Evolutionary conservation across 2,113 vertebrate species (phyloP), one percentile per base, ranked within the genome.

Genomic region (Perognathus longimembris): DNA sequence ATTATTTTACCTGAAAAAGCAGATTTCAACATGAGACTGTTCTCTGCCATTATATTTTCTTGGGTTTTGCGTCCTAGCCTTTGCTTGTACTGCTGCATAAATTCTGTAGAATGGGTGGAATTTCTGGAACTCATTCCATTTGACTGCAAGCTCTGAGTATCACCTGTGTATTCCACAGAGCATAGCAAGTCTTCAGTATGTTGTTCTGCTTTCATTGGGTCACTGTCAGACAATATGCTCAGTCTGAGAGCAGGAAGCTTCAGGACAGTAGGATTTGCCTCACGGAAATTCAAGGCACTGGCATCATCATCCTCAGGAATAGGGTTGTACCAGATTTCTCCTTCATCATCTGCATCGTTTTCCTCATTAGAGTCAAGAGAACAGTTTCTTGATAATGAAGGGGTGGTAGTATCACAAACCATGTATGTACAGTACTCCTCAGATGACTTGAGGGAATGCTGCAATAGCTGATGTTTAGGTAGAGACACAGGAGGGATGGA

Each of bases 321-420:
- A 0, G 99, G 99, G 93, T 99, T 99, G 98, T 99, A 99, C 99
- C 99, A 99, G 97, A 99, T 99, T 97, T 99, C 99, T 71, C 99
- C 99, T 97, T 99, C 99, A 71, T 99, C 99, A 1, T 99, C 99
- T 0, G 99, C 99, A 1, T 99, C 99, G 0, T 99, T 99, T 67
- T 99, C 99, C 95, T 99, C 99, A 0, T 98, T 95, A 0, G 98
- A 98, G 89, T 99, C 98, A 57, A 96, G 20, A 78, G 95, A 87
- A 32, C 96, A 10, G 17, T 96, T 95, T 59, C 93, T 94, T 3
- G 75, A 94, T 0, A 7, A 1, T 0, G 93, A 71, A 26, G 94
- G 67, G 67, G 79, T 54, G 1, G 80, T 0, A 3, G 89, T 11
- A 40, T 92, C 77, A 4, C 71, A 95, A 64, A 79, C 57, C 67